Conservation (phyloP, 2,888 invertebrate species). For the Cheilosia urbana region DNA sequence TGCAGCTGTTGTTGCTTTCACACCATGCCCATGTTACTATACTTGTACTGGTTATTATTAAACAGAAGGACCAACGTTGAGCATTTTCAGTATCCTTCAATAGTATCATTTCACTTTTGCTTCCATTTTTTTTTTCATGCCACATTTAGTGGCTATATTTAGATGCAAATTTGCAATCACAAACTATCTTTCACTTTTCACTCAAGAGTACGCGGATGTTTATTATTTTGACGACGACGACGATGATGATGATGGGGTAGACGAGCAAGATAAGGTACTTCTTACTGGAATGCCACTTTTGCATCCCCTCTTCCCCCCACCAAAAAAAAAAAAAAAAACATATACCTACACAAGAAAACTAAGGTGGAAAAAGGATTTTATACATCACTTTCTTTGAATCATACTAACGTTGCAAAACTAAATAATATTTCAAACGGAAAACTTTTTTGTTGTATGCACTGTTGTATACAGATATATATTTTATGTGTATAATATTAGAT, state of each 20-base stretch:
- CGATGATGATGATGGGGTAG: slow-evolving; percentile 37
- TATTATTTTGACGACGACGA: slow-evolving; percentile 32
- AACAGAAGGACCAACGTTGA: slow-evolving; percentile 22
- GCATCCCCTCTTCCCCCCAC: neutral
- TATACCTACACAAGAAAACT: slow-evolving; percentile 52
- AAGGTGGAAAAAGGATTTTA: slow-evolving; percentile 58
- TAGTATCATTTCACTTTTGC: slow-evolving; percentile 57
- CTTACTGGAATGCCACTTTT: slow-evolving; percentile 51
- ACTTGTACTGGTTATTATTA: slow-evolving; percentile 22
- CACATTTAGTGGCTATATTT: slow-evolving; percentile 39
- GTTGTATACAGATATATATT: slow-evolving; percentile 49
- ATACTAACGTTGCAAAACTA: slow-evolving; percentile 56
- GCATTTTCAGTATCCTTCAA: slow-evolving; percentile 68
- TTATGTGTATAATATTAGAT: slow-evolving; percentile 42
- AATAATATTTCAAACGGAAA: slow-evolving; percentile 18
- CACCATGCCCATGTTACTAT: slow-evolving; percentile 9
- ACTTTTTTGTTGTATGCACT: slow-evolving; percentile 42
- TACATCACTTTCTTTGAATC: slow-evolving; percentile 22
- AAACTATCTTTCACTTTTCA: slow-evolving; percentile 51
- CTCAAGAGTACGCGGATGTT: slow-evolving; percentile 41
- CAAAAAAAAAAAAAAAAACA: slow-evolving; percentile 42
- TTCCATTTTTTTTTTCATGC: slow-evolving; percentile 22
- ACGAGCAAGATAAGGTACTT: slow-evolving; percentile 24
- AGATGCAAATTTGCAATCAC: slow-evolving; percentile 48
- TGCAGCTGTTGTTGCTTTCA: slow-evolving; percentile 39